A percentile compares a stretch with the other conserved stretches of the same genome.
Evolutionary conservation across 2,888 invertebrate species (phyloP).

Genomic region (Calameuta filiformis): DNA sequence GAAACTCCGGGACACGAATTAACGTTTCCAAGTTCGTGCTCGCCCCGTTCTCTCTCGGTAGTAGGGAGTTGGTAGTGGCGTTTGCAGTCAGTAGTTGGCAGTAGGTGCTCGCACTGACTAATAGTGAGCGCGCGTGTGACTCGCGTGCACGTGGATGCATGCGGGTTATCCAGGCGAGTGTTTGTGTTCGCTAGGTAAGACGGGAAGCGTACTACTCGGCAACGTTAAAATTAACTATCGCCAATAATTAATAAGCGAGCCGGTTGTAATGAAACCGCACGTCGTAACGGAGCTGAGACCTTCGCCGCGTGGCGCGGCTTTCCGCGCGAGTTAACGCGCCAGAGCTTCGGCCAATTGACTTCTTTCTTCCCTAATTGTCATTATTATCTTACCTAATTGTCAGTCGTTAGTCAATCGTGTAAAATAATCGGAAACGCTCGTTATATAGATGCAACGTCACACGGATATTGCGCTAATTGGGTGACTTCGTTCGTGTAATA

Average conservation of each 20-base stretch:
- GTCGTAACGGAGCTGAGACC: background rate
- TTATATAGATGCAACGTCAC: background rate
- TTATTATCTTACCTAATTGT: background rate
- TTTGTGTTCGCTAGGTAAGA: background rate
- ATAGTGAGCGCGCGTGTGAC: background rate
- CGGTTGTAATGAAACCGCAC: slow-evolving; percentile 1
- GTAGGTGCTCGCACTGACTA: background rate
- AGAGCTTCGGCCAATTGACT: background rate
- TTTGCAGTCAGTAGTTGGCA: background rate
- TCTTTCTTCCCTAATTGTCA: slow-evolving; percentile 1
- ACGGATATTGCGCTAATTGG: background rate
- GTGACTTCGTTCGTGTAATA: background rate
- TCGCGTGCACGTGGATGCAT: background rate
- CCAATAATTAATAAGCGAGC: slow-evolving; percentile 1
- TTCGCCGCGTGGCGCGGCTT: background rate
- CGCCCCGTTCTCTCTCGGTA: slow-evolving; percentile 1
- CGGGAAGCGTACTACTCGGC: background rate
- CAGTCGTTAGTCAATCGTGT: background rate
- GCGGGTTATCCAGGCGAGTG: background rate
- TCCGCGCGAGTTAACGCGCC: background rate
- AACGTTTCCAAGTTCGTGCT: slow-evolving; percentile 8
- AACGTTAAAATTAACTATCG: slow-evolving; percentile 5
- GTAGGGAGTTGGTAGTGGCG: background rate
- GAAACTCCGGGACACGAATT: background rate
- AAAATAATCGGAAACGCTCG: background rate